Evolutionary conservation across 2,113 vertebrate genomes (phyloP), one percentile per base, ranked within the genome.

Genomic region (Alexandromys fortis): DNA sequence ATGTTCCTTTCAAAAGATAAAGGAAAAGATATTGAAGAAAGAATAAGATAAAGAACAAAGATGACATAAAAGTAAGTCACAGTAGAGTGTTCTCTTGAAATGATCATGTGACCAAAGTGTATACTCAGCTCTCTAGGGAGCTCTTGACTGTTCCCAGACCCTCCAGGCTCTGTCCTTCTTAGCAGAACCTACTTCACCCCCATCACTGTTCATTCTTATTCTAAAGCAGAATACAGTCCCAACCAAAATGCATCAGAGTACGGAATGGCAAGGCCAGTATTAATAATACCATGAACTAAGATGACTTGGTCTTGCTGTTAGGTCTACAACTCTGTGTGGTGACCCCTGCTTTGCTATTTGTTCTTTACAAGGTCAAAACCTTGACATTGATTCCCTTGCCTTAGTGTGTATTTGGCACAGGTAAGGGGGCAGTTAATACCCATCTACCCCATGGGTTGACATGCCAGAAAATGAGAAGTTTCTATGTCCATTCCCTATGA

Each of bases 371-470:
- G 38, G 42, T 82, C 33, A 72, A 67, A 76, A 52, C 5, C 58
- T 86, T 87, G 79, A 86, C 67, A 70, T 61, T 24, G 88, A 81
- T 45, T 58, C 42, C 52, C 16, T 42, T 81, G n/a, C 47, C 55
- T 78, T 65, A 28, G 70, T 73, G 70, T 38, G n/a, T 73, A 8
- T n/a, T 73, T 21, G n/a, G n/a, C 19, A 10, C 19, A 38, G 19
- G 38, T 4, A 28, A 16, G 14, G 9, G 61, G 26, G 4, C 1
- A 30, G 38, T 89, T 58, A 61, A 85, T 88, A 90, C 26, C 63
- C 91, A 89, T 92, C 93, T 77, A 76, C 65, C 89, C 47, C 92
- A 49, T 61, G 78, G 14, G 92, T 65, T 16, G 67, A 67, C 73
- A 75, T 58, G 65, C 52, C 88, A 94, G 21, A 86, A 96, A 79